Evolutionary conservation across 2,888 invertebrate genomes (phyloP).

Genomic region (Muscina levida): DNA sequence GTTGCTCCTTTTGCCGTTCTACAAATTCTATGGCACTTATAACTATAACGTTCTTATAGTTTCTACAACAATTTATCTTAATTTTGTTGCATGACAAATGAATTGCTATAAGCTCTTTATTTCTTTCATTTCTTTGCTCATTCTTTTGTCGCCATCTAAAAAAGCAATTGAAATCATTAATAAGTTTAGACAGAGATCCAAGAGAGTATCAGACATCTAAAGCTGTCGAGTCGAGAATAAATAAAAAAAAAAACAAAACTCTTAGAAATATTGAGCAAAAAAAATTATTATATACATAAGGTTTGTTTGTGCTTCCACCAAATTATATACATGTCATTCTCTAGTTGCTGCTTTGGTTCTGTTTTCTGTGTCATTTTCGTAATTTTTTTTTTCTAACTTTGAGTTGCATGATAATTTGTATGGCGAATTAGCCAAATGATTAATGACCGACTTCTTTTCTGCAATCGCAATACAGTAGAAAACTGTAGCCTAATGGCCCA

Average conservation of each 20-base stretch:
- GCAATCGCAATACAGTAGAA: neutral
- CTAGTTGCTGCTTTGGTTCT: neutral
- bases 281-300: too few relatives aligned
- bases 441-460: neutral
- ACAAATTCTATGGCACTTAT: too few relatives aligned
- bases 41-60: too few relatives aligned
- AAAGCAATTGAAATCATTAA: slow-evolving; percentile 39
- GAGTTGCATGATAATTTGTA: slow-evolving; percentile 9
- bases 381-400: too few relatives aligned
- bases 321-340: too few relatives aligned
- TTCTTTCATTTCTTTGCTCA: neutral
- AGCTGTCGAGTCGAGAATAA: neutral
- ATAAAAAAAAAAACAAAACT: neutral
- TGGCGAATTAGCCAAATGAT: slow-evolving; percentile 21
- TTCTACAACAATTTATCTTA: slow-evolving; percentile 55
- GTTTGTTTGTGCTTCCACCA: too few relatives aligned
- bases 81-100: slow-evolving; percentile 41
- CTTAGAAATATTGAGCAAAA: too few relatives aligned
- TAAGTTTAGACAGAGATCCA: slow-evolving; percentile 1
- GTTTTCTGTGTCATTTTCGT: neutral
- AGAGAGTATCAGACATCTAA: neutral
- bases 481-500: too few relatives aligned
- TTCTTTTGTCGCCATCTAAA: neutral
- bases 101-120: slow-evolving; percentile 34
- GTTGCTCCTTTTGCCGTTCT: too few relatives aligned